Percentiles rank a stretch among this genome's conserved stretches.
Evolutionary conservation across 2,113 vertebrate genomes (phyloP).

Genomic region (Scomber colias): DNA sequence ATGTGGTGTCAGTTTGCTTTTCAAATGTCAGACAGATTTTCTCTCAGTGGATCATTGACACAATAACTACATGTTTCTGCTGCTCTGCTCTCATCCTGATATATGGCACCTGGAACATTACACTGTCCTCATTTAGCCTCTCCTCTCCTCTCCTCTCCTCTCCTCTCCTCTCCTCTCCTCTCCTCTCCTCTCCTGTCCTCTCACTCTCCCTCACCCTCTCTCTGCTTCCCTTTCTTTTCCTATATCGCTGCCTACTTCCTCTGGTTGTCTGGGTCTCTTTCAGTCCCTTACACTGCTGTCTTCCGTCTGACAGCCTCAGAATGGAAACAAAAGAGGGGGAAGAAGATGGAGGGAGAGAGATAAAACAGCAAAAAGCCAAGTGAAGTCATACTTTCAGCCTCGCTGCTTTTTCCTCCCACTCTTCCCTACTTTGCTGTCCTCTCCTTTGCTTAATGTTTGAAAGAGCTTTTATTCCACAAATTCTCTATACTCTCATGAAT

Average conservation of each 20-base stretch:
- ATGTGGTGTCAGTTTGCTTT: slow-evolving; percentile 31
- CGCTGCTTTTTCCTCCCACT: not conserved
- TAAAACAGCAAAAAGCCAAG: slow-evolving; percentile 72
- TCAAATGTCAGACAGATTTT: slow-evolving; percentile 26
- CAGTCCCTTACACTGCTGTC: slow-evolving; percentile 68
- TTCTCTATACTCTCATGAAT: slow-evolving; percentile 83
- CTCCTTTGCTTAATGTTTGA: slow-evolving; percentile 78
- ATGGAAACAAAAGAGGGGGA: slow-evolving; percentile 73
- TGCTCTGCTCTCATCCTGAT: slow-evolving; percentile 29
- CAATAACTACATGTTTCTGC: slow-evolving; percentile 8
- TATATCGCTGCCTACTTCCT: slow-evolving; percentile 18
- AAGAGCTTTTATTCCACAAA: slow-evolving; percentile 82
- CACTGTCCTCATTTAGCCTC: slow-evolving; percentile 25
- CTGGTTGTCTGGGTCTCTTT: slow-evolving; percentile 65
- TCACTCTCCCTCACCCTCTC: not conserved
- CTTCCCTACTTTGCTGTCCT: slow-evolving; percentile 51
- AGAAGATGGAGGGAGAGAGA: slow-evolving; percentile 68
- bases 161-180: slow-evolving; percentile 1
- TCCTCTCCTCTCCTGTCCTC: slow-evolving; percentile 10
- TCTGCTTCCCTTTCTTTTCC: slow-evolving; percentile 38
- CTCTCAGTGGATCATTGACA: slow-evolving; percentile 17
- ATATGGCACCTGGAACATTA: slow-evolving; percentile 24
- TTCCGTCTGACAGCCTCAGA: slow-evolving; percentile 73
- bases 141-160: slow-evolving; percentile 16
- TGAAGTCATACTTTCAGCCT: slow-evolving; percentile 68